Evolutionary conservation across 2,797 vertebrate species (phyloP).

Genomic region (Lagorchestes hirsutus): DNA sequence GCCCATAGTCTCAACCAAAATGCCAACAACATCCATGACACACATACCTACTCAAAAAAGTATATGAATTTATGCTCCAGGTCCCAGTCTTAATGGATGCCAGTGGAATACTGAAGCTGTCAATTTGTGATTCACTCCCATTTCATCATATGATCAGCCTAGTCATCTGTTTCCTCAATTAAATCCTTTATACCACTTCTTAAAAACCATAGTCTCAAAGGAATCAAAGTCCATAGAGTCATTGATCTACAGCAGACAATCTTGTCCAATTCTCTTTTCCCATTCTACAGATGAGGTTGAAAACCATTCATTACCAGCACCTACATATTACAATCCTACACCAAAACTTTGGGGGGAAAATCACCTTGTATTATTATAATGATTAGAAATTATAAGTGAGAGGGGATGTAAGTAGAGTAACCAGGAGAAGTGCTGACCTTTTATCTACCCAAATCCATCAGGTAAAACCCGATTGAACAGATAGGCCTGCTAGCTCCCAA

Average conservation of each 20-base stretch:
- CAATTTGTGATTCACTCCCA: neutral
- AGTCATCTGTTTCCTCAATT: constrained; percentile 1
- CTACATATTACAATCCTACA: neutral
- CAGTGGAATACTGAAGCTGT: neutral
- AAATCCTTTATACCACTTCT: neutral
- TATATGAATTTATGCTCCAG: neutral
- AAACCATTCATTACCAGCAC: neutral
- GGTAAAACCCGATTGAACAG: constrained; percentile 26
- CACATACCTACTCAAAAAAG: neutral
- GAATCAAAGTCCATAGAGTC: neutral
- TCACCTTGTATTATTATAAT: neutral
- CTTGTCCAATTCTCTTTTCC: neutral
- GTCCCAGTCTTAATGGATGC: neutral
- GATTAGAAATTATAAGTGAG: neutral
- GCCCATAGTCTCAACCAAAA: neutral
- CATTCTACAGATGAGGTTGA: neutral
- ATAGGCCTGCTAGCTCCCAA: neutral
- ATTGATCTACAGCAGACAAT: neutral
- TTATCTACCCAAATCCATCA: neutral
- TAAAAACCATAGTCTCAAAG: neutral
- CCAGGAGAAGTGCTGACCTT: constrained; percentile 19
- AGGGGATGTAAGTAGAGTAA: neutral
- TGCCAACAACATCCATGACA: neutral
- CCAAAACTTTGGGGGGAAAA: neutral
- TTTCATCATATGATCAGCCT: neutral